Evolutionary conservation across 2,113 vertebrate genomes (phyloP).

Genomic region (Catharus fuscescens): DNA sequence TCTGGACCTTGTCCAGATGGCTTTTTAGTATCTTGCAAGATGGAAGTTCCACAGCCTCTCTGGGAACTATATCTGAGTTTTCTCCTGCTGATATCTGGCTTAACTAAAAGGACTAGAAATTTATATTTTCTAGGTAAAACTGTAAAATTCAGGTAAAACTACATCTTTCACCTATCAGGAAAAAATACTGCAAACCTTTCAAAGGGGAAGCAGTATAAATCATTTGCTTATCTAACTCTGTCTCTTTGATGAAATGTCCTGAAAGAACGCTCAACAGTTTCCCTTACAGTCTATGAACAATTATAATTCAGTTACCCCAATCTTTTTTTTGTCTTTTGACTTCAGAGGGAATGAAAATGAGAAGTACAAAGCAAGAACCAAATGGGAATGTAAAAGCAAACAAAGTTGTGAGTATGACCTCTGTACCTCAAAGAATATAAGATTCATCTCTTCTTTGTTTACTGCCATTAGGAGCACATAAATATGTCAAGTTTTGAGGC

Average conservation of each 20-base stretch:
- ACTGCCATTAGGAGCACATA: not conserved
- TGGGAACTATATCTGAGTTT: not conserved
- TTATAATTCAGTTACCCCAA: not conserved
- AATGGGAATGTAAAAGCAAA: slow-evolving; percentile 88
- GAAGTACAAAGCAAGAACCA: slow-evolving; percentile 88
- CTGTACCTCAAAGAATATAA: not conserved
- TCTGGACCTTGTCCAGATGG: rapidly evolving
- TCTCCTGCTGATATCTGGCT: not conserved
- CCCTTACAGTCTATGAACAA: not conserved
- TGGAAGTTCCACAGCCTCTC: not conserved
- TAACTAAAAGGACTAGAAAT: not conserved
- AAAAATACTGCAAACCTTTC: not conserved
- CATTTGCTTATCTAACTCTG: not conserved
- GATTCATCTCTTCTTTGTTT: not conserved
- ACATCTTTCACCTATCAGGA: not conserved
- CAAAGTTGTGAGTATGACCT: slow-evolving; percentile 84
- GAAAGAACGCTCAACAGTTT: not conserved
- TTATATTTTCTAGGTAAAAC: not conserved
- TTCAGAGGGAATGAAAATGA: slow-evolving; percentile 96
- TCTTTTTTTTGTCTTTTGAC: not conserved
- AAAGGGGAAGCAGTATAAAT: not conserved
- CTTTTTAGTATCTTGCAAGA: not conserved
- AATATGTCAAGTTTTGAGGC: not conserved
- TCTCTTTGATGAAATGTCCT: not conserved
- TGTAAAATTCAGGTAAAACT: not conserved